These are phyloP conservation scores for Tympanuchus pallidicinctus DNA, from an alignment of 2,113 vertebrate species.

Conservation along the genomic window DNA sequence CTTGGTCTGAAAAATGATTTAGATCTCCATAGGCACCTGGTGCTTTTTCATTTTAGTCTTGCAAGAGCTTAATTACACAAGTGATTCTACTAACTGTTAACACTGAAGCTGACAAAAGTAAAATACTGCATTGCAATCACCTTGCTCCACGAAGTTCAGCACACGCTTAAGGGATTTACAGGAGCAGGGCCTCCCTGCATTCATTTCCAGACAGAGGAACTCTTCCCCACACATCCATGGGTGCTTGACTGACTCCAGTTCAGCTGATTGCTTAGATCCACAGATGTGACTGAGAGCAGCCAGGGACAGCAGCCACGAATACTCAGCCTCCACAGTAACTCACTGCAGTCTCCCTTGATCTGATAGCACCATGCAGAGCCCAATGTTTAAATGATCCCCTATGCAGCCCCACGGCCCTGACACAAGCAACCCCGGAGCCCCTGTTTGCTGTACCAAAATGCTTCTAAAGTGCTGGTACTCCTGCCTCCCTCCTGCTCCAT, in stretches of 20 bases:
- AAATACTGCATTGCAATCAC: slow-evolving; percentile 13
- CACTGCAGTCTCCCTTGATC: neutral
- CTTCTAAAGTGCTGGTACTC: neutral
- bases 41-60: slow-evolving; percentile 9
- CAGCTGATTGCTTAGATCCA: neutral
- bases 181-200: neutral
- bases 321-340: neutral
- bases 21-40: slow-evolving; percentile 17
- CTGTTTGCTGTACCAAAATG: neutral
- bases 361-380: neutral
- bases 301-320: neutral
- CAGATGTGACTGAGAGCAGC: neutral
- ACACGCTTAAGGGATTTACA: neutral
- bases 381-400: neutral
- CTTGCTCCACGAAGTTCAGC: neutral
- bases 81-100: slow-evolving; percentile 25
- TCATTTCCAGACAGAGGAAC: neutral
- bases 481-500: neutral
- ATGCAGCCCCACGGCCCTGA: neutral
- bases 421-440: neutral
- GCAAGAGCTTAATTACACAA: slow-evolving; percentile 49
- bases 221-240: fast-evolving
- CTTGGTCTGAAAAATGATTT: slow-evolving; percentile 37
- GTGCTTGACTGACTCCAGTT: neutral
- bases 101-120: slow-evolving; percentile 27